These are phyloP conservation scores for Auanema freiburgensis DNA, from an alignment of 2,888 invertebrate species.

Conservation along the genomic window DNA sequence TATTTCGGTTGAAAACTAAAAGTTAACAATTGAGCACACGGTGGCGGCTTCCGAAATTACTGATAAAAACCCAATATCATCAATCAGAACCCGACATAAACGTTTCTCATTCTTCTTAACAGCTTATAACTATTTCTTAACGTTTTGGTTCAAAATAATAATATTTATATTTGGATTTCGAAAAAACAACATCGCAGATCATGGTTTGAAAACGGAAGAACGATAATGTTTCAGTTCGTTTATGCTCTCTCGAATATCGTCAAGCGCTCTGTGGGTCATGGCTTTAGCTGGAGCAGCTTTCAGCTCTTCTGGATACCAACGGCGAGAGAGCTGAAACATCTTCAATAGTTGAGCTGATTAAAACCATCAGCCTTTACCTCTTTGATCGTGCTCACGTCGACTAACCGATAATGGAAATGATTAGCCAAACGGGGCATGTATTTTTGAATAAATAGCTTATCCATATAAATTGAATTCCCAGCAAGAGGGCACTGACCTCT, in stretches of 20 bases:
- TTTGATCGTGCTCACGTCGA: slow-evolving; percentile 89
- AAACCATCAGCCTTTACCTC: slow-evolving; percentile 72
- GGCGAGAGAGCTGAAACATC: slow-evolving; percentile 37
- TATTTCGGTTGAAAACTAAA: no score
- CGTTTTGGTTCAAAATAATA: no score
- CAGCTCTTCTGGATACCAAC: slow-evolving; percentile 74
- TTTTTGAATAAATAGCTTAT: slow-evolving; percentile 66
- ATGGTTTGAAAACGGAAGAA: slow-evolving; percentile 70
- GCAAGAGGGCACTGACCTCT: slow-evolving; percentile 65
- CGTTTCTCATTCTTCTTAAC: no score
- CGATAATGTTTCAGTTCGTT: slow-evolving; percentile 81
- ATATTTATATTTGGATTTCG: no score
- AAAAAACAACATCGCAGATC: not conserved
- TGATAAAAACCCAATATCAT: no score
- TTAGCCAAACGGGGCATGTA: slow-evolving; percentile 80
- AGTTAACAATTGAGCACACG: no score
- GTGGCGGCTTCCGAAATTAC: no score
- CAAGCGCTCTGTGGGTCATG: slow-evolving; percentile 68
- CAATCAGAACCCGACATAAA: no score
- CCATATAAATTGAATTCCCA: slow-evolving; percentile 57
- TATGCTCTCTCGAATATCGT: slow-evolving; percentile 74
- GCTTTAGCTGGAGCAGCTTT: slow-evolving; percentile 62
- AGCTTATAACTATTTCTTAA: no score
- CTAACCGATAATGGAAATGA: slow-evolving; percentile 85
- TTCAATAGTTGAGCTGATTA: not conserved